Conservation (phyloP, 2,888 invertebrate species). For the Ectemnius cavifrons region DNA sequence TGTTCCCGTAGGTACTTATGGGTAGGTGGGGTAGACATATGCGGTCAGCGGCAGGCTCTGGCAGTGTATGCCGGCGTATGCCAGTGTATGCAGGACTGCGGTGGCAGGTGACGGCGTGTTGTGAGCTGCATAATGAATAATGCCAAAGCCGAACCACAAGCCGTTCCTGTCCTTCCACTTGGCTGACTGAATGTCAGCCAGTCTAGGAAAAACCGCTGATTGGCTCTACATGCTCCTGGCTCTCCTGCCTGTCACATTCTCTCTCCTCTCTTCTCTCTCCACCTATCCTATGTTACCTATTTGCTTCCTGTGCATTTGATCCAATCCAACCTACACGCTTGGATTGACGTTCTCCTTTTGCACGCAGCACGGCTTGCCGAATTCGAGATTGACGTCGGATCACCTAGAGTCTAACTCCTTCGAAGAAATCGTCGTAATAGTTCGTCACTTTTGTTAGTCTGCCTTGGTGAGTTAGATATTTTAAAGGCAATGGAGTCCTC, state of each 20-base stretch:
- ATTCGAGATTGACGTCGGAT: conserved; percentile 11
- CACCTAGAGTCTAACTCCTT: no score
- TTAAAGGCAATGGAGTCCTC: no score
- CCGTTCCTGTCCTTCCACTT: conserved; percentile 74
- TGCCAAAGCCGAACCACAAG: conserved; percentile 75
- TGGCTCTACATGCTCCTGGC: conserved; percentile 65
- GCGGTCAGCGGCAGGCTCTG: conserved; percentile 56
- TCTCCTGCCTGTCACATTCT: conserved; percentile 64
- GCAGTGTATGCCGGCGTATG: conserved; percentile 55
- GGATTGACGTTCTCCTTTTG: conserved; percentile 53
- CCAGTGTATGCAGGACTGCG: conserved; percentile 61
- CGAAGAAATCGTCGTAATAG: no score
- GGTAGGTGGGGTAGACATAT: conserved; percentile 33
- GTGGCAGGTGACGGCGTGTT: conserved; percentile 75
- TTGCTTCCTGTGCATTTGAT: conserved; percentile 50
- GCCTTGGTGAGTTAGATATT: no score
- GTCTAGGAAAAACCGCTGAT: conserved; percentile 74
- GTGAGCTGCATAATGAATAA: conserved; percentile 77
- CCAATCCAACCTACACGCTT: conserved; percentile 57
- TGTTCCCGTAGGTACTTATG: conserved; percentile 34
- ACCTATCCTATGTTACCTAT: no score
- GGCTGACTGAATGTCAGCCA: conserved; percentile 76
- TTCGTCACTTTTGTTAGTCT: no score
- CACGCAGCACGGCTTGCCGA: conserved; percentile 35
- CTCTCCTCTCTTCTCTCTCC: conserved; percentile 12